A percentile compares a stretch with the other conserved stretches of the same genome.
Evolutionary conservation across 1,140 invertebrate genomes (phyloP).

Genomic region (Pseudomyrmex sp.): DNA sequence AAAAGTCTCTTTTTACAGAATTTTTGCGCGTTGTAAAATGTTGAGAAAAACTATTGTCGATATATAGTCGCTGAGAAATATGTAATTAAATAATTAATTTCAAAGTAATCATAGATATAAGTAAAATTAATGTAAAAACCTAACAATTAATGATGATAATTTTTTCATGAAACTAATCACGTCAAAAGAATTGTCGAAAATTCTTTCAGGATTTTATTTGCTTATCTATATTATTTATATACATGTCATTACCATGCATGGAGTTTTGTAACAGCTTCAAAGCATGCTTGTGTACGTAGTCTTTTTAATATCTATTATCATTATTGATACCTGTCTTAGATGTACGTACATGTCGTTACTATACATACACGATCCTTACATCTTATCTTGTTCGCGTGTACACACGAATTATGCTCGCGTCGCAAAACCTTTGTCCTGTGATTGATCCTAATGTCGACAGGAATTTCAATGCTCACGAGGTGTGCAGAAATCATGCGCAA

Average conservation of each 20-base stretch:
- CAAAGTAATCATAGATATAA: no score
- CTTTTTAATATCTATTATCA: not conserved
- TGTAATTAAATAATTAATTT: no score
- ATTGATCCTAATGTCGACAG: constrained; percentile 65
- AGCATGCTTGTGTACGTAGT: constrained; percentile 64
- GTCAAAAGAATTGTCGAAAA: not conserved
- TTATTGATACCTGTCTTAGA: constrained; percentile 44
- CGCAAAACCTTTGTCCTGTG: constrained; percentile 60
- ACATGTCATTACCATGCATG: constrained; percentile 51
- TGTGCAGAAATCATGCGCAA: constrained; percentile 25
- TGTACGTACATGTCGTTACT: constrained; percentile 65
- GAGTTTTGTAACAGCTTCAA: constrained; percentile 50
- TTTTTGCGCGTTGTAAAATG: constrained; percentile 44
- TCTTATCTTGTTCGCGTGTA: constrained; percentile 69
- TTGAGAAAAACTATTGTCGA: constrained; percentile 2
- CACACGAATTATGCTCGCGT: constrained; percentile 71
- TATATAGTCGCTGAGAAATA: no score
- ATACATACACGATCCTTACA: constrained; percentile 69
- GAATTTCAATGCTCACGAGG: constrained; percentile 56
- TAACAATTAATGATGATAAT: not conserved
- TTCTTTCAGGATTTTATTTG: not conserved
- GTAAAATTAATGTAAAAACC: no score
- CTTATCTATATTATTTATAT: no score
- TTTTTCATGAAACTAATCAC: no score
- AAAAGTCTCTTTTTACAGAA: constrained; percentile 53